These are phyloP conservation scores for Drosophila bocqueti DNA, from an alignment of 1,140 invertebrate species.

Conservation along the genomic window DNA sequence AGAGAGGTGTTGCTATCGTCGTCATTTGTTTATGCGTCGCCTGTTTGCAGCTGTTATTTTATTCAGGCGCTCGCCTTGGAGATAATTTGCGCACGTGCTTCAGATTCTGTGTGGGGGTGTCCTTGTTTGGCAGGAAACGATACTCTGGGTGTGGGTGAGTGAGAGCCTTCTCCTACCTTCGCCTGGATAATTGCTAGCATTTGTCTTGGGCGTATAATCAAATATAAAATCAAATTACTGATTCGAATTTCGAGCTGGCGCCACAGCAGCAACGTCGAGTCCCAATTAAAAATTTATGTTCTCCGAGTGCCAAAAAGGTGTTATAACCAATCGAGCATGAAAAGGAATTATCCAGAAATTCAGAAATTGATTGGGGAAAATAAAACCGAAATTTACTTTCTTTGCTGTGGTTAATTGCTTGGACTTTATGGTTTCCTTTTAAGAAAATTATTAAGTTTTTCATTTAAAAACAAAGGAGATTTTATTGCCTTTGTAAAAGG, in stretches of 20 bases:
- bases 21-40: constrained; percentile 60
- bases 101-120: constrained; percentile 33
- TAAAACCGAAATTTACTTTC: neutral
- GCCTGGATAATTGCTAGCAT: constrained; percentile 45
- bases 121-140: constrained; percentile 49
- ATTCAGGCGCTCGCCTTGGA: constrained; percentile 67
- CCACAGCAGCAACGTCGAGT: constrained; percentile 3
- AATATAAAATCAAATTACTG: constrained; percentile 40
- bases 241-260: constrained; percentile 32
- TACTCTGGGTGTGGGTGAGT: neutral
- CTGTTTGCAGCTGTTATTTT: constrained; percentile 76
- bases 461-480: too few relatives aligned
- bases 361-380: neutral
- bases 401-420: neutral
- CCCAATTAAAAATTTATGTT: constrained; percentile 45
- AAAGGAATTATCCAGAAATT: constrained; percentile 6
- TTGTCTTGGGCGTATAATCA: constrained; percentile 42
- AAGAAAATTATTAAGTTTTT: neutral
- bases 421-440: constrained; percentile 3
- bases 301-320: constrained; percentile 41
- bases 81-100: constrained; percentile 75
- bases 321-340: constrained; percentile 10
- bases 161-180: neutral
- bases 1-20: constrained; percentile 41
- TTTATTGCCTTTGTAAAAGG: neutral